A percentile compares a stretch with the other conserved stretches of the same genome.
Conservation (phyloP, 2,797 vertebrate species). For the Microctenopoma steveboyesi region DNA sequence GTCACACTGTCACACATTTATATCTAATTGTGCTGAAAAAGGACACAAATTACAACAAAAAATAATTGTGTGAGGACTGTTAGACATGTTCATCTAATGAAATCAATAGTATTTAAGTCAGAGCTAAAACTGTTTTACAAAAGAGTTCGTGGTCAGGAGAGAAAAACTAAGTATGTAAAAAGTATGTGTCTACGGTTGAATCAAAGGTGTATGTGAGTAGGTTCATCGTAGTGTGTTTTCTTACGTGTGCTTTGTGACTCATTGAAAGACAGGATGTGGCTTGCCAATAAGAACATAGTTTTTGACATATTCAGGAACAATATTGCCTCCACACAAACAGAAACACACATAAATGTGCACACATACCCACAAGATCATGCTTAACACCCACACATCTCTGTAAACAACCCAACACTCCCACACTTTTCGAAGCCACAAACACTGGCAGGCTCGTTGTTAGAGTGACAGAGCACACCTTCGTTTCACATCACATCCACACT, state of each 20-base stretch:
- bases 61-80: not conserved
- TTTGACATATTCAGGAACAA: conserved; percentile 67
- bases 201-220: conserved; percentile 12
- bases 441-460: conserved; percentile 50
- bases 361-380: conserved; percentile 65
- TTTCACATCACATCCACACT: conserved; percentile 62
- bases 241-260: conserved; percentile 58
- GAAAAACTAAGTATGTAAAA: not conserved
- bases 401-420: conserved; percentile 72
- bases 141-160: conserved; percentile 12
- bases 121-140: not conserved
- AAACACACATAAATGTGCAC: conserved; percentile 66
- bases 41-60: too few relatives aligned
- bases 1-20: not conserved
- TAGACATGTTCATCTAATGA: not conserved
- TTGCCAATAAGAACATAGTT: conserved; percentile 54
- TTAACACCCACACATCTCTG: conserved; percentile 67
- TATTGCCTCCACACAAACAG: conserved; percentile 65
- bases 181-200: conserved; percentile 18
- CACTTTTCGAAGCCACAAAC: conserved; percentile 66
- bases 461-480: conserved; percentile 64
- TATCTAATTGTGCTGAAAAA: not conserved
- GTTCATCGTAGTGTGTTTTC: conserved; percentile 30
- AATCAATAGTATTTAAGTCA: not conserved
- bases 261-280: conserved; percentile 76